Base-by-base conservation (phyloP, 2,113 vertebrate genomes). In the Phainopepla nitens region DNA sequence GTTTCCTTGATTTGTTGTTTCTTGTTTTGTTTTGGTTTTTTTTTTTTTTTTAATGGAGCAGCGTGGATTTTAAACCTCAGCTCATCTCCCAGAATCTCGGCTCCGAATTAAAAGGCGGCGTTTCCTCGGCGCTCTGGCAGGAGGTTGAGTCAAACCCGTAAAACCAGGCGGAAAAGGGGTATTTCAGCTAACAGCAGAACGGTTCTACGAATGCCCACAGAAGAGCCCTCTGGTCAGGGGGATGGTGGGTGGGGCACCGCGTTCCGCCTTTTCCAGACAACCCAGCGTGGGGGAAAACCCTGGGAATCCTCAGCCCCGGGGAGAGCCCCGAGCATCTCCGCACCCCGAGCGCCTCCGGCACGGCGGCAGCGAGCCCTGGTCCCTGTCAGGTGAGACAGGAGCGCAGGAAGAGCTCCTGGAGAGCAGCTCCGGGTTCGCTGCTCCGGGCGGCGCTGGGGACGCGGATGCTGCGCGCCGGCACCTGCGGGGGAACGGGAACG, bases 271-370 rank as follows among this genome's bases (percentile, higher is more conserved):
- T 66, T 11, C 3, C 44, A 25, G 20, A 17, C 35, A 29, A 3
- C n/a, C 24, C 1, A 0, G 1, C 0, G 14, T 0, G 1, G 5
- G 35, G 35, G 4, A 35, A 81, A n/a, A 0, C 15, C 17, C n/a
- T 0, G 19, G 50, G 81, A 35, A 57, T 3, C 7, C 21, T 3
- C 8, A 44, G 3, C 36, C 53, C 39, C 39, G 39, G 39, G 39
- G 39, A 39, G 39, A 39, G 36, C 1, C 9, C 1, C 0, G 9
- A 82, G 60, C 39, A 39, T 29, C 56, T 33, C 45, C 21, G 1
- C 5, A 22, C 1, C 10, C 61, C n/a, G 28, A 29, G 45, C 8
- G 11, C 20, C 20, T 0, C 45, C 3, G 1, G 45, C 3, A 2
- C 17, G 9, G 36, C 39, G 4, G 66, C 82, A 22, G 72, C 3